Conservation (phyloP, 1,140 invertebrate genomes). For the Drosophila kohkoa region DNA sequence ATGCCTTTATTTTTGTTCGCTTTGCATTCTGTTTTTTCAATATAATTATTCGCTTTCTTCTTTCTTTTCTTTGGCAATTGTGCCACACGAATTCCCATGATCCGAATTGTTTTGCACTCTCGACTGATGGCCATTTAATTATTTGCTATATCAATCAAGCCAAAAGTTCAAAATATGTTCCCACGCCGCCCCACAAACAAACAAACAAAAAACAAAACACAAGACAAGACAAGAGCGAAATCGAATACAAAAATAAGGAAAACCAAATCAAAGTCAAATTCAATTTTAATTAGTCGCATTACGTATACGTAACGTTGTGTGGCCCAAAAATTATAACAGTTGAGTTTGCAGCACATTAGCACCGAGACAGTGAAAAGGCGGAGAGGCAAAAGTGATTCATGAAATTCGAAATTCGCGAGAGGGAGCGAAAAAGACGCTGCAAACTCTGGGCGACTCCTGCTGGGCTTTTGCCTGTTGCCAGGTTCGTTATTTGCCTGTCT, state of each 20-base stretch:
- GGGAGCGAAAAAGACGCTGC: constrained; percentile 32
- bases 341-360: constrained; percentile 79
- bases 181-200: constrained; percentile 31
- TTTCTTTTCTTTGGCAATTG: constrained; percentile 1
- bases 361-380: constrained; percentile 37
- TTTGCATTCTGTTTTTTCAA: background rate
- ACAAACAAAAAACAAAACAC: constrained; percentile 5
- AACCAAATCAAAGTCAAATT: constrained; percentile 55
- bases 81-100: constrained; percentile 22
- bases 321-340: constrained; percentile 73
- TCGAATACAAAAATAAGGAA: constrained; percentile 12
- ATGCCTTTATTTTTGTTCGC: background rate
- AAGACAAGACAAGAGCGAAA: background rate
- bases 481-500: constrained; percentile 26
- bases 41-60: background rate
- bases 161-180: constrained; percentile 37
- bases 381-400: constrained; percentile 74
- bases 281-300: constrained; percentile 77
- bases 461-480: constrained; percentile 55
- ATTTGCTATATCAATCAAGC: constrained; percentile 47
- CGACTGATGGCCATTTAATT: constrained; percentile 47
- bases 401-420: constrained; percentile 1
- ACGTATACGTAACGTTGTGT: constrained; percentile 66
- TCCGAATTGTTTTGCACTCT: constrained; percentile 9
- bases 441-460: constrained; percentile 60